Conservation (phyloP, 2,888 invertebrate species). For the Linyphia triangularis region DNA sequence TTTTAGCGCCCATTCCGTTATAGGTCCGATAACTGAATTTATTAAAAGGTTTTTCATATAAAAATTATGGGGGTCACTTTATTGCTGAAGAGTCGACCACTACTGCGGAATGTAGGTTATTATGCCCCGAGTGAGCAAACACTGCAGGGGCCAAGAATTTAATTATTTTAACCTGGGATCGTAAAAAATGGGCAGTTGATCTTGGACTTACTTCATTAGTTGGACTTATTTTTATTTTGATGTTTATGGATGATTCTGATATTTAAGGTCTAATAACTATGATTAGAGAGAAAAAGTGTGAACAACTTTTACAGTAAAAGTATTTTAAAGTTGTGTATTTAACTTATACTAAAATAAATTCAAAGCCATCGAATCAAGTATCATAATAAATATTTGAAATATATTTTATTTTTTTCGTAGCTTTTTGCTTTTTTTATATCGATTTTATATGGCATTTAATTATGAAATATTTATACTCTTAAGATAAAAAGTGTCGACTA, state of each 20-base stretch:
- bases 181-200: conserved; percentile 52
- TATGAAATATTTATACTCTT: no score
- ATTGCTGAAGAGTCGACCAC: conserved; percentile 40
- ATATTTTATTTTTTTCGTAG: no score
- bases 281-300: no score
- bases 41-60: conserved; percentile 65
- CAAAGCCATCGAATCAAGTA: no score
- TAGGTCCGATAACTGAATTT: conserved; percentile 60
- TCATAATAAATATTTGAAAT: no score
- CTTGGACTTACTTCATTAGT: background rate
- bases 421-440: no score
- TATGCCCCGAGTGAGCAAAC: conserved; percentile 54
- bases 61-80: conserved; percentile 66
- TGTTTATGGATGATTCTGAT: background rate
- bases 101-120: conserved; percentile 60
- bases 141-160: conserved; percentile 52
- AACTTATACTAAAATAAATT: no score
- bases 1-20: conserved; percentile 38
- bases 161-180: conserved; percentile 60
- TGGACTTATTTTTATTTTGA: no score
- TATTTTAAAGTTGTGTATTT: no score
- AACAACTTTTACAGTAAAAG: no score
- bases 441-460: no score
- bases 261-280: background rate
- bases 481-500: no score